These are phyloP conservation scores for Takifugu ocellatus DNA, from an alignment of 2,797 vertebrate species.

Conservation along the genomic window DNA sequence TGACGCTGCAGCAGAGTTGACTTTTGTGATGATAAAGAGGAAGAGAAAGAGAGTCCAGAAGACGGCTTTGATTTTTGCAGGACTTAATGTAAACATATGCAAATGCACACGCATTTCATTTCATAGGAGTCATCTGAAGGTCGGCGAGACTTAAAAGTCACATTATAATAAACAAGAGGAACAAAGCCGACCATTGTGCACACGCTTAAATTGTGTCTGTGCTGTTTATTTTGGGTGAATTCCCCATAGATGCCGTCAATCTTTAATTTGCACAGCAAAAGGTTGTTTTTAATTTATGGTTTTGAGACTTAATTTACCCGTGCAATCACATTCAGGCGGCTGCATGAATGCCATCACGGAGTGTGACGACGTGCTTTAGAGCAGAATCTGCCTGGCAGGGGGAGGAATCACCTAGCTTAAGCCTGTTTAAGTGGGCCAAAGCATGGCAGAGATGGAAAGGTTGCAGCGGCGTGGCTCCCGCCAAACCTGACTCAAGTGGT, in stretches of 20 bases:
- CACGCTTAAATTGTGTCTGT: no score
- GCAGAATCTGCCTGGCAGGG: background rate
- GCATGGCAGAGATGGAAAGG: background rate
- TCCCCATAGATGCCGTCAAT: background rate
- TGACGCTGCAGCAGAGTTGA: constrained; percentile 26
- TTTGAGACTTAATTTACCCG: background rate
- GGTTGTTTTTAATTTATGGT: background rate
- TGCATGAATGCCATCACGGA: background rate
- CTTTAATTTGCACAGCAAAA: background rate
- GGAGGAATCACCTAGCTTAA: background rate
- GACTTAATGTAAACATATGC: no score
- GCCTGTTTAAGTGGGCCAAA: background rate
- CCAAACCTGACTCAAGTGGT: background rate
- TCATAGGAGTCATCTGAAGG: no score
- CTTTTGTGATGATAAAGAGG: constrained; percentile 33
- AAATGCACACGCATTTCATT: no score
- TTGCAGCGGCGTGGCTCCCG: background rate
- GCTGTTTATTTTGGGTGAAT: no score
- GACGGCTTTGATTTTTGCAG: background rate
- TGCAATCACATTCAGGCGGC: background rate
- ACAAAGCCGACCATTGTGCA: no score
- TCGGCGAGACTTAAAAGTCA: no score
- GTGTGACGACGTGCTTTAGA: background rate
- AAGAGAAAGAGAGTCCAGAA: constrained; percentile 7
- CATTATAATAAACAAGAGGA: no score